phyloP scores from a whole-genome alignment of 2,888 invertebrate genomes.

The Neoascia interrupta region DNA sequence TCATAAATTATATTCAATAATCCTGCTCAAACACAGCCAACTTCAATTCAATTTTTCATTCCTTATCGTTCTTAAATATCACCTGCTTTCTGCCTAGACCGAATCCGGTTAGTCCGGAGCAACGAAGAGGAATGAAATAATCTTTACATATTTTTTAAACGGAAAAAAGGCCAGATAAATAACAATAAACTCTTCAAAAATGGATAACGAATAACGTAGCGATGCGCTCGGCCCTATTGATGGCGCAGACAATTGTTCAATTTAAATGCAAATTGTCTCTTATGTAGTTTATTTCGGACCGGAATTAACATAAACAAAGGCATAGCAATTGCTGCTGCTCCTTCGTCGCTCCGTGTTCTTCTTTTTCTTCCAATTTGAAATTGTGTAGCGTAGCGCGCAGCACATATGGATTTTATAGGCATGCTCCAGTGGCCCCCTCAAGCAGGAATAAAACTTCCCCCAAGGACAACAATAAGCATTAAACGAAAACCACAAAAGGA shows the following conservation, averaged over 20 bases:
- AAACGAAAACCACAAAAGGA: conserved; percentile 62
- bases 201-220: conserved; percentile 30
- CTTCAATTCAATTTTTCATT: conserved; percentile 9
- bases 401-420: conserved; percentile 59
- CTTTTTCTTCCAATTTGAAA: conserved; percentile 36
- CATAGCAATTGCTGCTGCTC: conserved; percentile 43
- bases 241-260: conserved; percentile 66
- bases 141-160: no score
- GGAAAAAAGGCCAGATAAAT: conserved; percentile 4
- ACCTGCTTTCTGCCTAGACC: no score
- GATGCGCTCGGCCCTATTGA: conserved; percentile 47
- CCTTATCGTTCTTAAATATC: conserved; percentile 6
- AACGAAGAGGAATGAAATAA: not conserved
- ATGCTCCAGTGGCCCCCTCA: not conserved
- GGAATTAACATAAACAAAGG: conserved; percentile 65
- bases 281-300: conserved; percentile 56
- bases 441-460: conserved; percentile 15
- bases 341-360: no score
- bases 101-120: no score
- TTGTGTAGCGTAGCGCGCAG: conserved; percentile 8
- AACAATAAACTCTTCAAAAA: conserved; percentile 11
- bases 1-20: conserved; percentile 8
- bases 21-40: not conserved
- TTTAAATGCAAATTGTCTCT: conserved; percentile 67
- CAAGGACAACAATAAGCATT: conserved; percentile 56